Percentiles rank a stretch among this genome's conserved stretches.
Conservation (phyloP, 1,140 invertebrate genomes). For the Nebria ingens region DNA sequence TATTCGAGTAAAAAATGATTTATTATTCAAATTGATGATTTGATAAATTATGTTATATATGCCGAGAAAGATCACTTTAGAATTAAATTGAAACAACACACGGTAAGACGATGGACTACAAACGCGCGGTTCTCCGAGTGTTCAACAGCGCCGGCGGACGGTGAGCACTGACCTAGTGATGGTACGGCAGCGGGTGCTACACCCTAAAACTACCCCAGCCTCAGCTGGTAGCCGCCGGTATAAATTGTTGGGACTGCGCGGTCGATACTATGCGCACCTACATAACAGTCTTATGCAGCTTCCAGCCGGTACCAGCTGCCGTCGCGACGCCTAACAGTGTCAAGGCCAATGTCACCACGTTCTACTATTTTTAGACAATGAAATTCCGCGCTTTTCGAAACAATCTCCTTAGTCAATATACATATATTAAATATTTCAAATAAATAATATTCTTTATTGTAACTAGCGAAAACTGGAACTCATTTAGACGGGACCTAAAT, state of each 20-base stretch:
- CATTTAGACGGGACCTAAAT: no score
- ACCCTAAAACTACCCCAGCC: no score
- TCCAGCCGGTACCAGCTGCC: neutral
- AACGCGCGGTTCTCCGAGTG: constrained; percentile 13
- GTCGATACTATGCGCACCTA: constrained; percentile 23
- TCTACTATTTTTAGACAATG: no score
- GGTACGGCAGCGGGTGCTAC: constrained; percentile 11
- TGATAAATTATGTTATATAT: no score
- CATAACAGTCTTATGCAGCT: neutral
- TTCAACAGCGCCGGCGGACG: constrained; percentile 17
- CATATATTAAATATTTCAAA: no score
- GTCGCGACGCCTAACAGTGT: constrained; percentile 1
- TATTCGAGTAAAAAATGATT: no score
- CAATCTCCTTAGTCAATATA: no score
- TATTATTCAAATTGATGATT: no score
- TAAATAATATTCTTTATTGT: no score
- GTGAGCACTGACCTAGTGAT: constrained; percentile 29
- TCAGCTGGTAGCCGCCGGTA: constrained; percentile 14
- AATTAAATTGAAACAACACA: neutral
- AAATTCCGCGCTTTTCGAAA: no score
- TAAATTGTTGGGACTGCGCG: constrained; percentile 12
- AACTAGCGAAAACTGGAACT: no score
- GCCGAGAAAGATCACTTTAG: constrained; percentile 10
- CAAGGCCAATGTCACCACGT: constrained; percentile 29
- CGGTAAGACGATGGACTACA: constrained; percentile 12